Base-by-base conservation (phyloP, 30 jellyfish, hydroid and myxozoan genomes). In the Pelagia noctiluca region DNA sequence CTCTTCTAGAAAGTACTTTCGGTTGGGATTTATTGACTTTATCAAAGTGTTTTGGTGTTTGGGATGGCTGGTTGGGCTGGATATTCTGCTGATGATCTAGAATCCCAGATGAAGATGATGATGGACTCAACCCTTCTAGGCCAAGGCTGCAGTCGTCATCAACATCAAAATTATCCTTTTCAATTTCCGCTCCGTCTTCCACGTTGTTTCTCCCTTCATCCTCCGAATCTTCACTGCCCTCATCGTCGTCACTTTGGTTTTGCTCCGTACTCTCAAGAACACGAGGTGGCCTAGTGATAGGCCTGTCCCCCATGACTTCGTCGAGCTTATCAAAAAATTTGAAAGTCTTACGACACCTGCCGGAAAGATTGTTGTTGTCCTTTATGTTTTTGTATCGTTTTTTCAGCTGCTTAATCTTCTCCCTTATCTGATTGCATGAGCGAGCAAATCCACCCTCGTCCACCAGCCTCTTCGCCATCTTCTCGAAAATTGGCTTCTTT, bases 221-320 rank as follows among this genome's bases (percentile, higher is more conserved):
- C n/a, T 18, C 22, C 48, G 3, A 5, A 24, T 24, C 25, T 10
- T 11, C 7, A 12, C 32, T 10, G 49, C 22, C 32, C 32, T 36
- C 84, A 16, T 71, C 71, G 69, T 36, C 47, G 19, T 64, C 18
- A 30, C 50, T 22, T 12, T 7, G 57, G 3, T 2, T 22, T 3
- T 31, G 19, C 22, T 37, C 68, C 11, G 34, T 24, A 31, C 71
- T 49, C 49, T 77, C 88, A 26, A 77, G 16, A 4, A 77, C 37
- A 38, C 25, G 31, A 11, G 70, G 74, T 28, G 88, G 88, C 36
- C 80, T 57, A 31, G 88, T 38, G 29, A 77, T 77, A 1, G 88
- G 80, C 80, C 80, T 77, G 38, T 35, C 80, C 63, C 73, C 82
- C 60, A 78, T 2, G 24, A 78, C 47, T 25, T 78, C 24, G 38